Evolutionary conservation across 2,888 invertebrate species (phyloP).

Genomic region (Griposia aprilina): DNA sequence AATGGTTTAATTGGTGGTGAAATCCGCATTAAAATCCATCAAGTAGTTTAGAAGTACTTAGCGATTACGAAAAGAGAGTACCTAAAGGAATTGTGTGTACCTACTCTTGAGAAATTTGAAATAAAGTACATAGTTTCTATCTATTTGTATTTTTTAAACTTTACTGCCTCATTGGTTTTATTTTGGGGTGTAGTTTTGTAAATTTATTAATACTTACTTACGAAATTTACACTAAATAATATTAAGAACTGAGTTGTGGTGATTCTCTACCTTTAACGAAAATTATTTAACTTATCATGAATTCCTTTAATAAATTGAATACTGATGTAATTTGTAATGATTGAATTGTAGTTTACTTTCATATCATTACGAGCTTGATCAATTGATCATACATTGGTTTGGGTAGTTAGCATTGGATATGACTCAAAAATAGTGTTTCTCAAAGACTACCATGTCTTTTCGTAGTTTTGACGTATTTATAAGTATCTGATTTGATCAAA

Average conservation of each 20-base stretch:
- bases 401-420: background rate
- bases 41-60: background rate
- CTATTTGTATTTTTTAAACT: background rate
- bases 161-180: background rate
- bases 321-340: background rate
- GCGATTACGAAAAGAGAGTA: background rate
- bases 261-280: background rate
- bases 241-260: background rate
- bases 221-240: background rate
- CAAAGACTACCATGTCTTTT: background rate
- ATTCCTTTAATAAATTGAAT: background rate
- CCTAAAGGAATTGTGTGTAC: background rate
- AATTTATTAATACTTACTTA: background rate
- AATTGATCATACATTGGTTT: background rate
- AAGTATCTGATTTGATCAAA: background rate
- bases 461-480: background rate
- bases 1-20: background rate
- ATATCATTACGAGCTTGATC: too few relatives aligned
- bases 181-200: background rate
- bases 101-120: background rate
- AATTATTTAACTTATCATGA: background rate
- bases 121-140: background rate
- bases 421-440: background rate
- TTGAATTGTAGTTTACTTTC: background rate
- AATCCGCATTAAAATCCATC: background rate